Evolutionary conservation across 2,888 invertebrate genomes (phyloP).

Genomic region (Phortica magna): DNA sequence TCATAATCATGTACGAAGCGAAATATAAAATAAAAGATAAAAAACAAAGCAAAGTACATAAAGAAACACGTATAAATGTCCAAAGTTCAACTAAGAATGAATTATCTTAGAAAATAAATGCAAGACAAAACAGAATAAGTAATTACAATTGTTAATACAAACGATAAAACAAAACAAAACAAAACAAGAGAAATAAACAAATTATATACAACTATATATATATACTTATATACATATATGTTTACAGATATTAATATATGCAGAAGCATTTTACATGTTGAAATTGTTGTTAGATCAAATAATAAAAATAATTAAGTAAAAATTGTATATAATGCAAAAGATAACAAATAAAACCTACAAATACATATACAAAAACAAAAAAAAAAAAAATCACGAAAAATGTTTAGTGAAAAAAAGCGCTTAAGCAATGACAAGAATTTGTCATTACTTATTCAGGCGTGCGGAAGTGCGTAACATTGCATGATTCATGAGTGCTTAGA

Average conservation of each 20-base stretch:
- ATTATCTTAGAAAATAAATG: not conserved
- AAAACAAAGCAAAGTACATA: not conserved
- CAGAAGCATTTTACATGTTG: constrained; percentile 7
- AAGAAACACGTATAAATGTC: constrained; percentile 27
- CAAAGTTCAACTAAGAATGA: constrained; percentile 29
- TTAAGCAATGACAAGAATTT: too few relatives aligned
- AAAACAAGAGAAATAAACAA: constrained; percentile 5
- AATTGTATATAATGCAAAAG: not conserved
- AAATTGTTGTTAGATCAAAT: constrained; percentile 5
- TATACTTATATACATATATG: too few relatives aligned
- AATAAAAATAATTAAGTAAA: constrained; percentile 10
- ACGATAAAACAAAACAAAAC: not conserved
- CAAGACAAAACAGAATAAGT: not conserved
- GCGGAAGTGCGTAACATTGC: too few relatives aligned
- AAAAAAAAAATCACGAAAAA: not conserved
- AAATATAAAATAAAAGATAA: not conserved
- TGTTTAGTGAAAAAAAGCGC: too few relatives aligned
- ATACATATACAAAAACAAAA: constrained; percentile 16
- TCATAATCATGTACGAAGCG: not conserved
- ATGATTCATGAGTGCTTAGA: too few relatives aligned
- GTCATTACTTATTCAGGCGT: too few relatives aligned
- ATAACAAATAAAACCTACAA: not conserved
- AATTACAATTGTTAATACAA: constrained; percentile 9
- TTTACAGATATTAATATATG: constrained; percentile 19
- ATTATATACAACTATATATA: not conserved